These are phyloP conservation scores for Gymnocypris eckloni DNA, from an alignment of 2,797 vertebrate genomes.

Conservation along the genomic window DNA sequence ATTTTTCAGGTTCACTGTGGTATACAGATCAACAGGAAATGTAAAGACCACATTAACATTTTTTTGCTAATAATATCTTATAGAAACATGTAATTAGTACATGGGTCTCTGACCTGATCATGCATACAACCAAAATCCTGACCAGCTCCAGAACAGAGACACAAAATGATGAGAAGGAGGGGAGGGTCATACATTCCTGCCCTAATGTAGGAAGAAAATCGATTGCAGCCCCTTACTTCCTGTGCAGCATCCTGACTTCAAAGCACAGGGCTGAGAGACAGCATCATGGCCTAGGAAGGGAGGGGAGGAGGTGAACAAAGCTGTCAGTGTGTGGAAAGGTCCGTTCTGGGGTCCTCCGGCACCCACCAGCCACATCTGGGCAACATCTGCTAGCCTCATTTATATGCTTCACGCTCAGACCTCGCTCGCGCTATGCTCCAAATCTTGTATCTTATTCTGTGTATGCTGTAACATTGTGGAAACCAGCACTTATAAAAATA, in stretches of 20 bases:
- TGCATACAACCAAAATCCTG: slow-evolving; percentile 3
- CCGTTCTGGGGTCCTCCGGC: slow-evolving; percentile 49
- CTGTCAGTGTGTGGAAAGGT: slow-evolving; percentile 66
- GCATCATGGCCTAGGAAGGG: slow-evolving; percentile 54
- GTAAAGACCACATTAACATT: not conserved
- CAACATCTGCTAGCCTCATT: slow-evolving; percentile 70
- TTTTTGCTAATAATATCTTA: slow-evolving; percentile 5
- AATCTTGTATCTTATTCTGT: slow-evolving; percentile 49
- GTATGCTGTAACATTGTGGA: not conserved
- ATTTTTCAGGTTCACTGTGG: not conserved
- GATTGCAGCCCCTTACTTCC: slow-evolving; percentile 72
- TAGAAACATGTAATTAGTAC: not conserved
- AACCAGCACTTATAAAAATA: not conserved
- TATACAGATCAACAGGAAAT: not conserved
- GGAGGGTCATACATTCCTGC: slow-evolving; percentile 75
- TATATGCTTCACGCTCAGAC: slow-evolving; percentile 58
- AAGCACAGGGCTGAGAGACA: slow-evolving; percentile 63
- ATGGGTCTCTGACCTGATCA: slow-evolving; percentile 29
- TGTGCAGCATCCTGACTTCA: slow-evolving; percentile 69
- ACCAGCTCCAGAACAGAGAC: slow-evolving; percentile 48
- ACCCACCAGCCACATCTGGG: slow-evolving; percentile 67
- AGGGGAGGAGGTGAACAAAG: slow-evolving; percentile 71
- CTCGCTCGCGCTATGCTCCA: slow-evolving; percentile 20
- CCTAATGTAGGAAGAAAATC: slow-evolving; percentile 75
- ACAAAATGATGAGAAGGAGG: slow-evolving; percentile 54